Conservation (phyloP, 2,888 invertebrate species). For the Drosophila subsilvestris region DNA sequence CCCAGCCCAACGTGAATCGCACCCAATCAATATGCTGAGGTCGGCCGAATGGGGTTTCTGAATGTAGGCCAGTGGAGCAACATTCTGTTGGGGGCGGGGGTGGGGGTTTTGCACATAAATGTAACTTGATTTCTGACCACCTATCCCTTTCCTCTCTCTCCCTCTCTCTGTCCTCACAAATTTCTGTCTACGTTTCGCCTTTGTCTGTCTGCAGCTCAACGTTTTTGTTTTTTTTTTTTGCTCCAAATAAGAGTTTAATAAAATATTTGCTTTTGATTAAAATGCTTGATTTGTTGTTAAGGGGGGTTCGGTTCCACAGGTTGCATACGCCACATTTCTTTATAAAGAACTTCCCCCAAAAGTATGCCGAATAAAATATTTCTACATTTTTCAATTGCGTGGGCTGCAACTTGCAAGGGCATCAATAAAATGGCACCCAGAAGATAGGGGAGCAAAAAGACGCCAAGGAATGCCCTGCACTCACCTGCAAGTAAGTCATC, state of each 20-base stretch:
- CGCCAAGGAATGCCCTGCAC: too few species aligned
- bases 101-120: conserved; percentile 13
- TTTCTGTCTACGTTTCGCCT: conserved; percentile 39
- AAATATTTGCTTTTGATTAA: conserved; percentile 19
- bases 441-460: too few species aligned
- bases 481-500: too few species aligned
- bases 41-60: conserved; percentile 30
- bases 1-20: neutral
- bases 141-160: neutral
- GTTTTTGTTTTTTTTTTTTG: neutral
- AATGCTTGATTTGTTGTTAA: conserved; percentile 7
- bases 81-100: conserved; percentile 4
- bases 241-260: conserved; percentile 26
- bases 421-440: too few species aligned
- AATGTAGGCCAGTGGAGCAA: conserved; percentile 60
- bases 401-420: too few species aligned
- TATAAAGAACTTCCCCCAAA: conserved; percentile 2
- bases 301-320: too few species aligned
- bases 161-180: conserved; percentile 8
- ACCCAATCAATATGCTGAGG: conserved; percentile 52
- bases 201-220: conserved; percentile 6
- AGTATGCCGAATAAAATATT: conserved; percentile 11
- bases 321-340: neutral
- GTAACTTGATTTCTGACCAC: neutral
- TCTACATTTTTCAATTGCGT: too few species aligned